phyloP scores from a whole-genome alignment of 2,888 invertebrate species.

The Epistrophe eligans region DNA sequence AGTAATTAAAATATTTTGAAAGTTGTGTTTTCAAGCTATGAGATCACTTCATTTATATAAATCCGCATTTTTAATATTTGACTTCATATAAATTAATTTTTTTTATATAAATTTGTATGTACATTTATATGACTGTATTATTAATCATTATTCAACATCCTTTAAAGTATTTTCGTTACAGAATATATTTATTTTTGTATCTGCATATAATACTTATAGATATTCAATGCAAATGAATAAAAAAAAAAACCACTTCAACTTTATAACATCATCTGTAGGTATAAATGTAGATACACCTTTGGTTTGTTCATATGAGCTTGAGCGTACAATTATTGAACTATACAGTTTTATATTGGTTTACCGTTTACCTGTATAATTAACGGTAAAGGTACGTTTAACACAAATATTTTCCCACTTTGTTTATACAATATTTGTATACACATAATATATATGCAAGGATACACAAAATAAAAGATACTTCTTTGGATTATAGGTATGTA shows the following conservation, averaged over 20 bases:
- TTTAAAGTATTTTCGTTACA: not conserved
- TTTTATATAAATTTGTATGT: no score
- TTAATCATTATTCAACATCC: not conserved
- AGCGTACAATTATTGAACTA: no score
- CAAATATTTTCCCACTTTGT: not conserved
- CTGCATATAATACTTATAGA: not conserved
- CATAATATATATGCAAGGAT: no score
- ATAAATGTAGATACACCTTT: not conserved
- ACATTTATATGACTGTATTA: no score
- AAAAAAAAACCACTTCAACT: conserved; percentile 1
- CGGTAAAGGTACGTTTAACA: conserved; percentile 12
- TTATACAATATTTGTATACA: not conserved
- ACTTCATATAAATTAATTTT: no score
- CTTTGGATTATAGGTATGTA: not conserved
- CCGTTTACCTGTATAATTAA: conserved; percentile 27
- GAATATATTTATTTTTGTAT: not conserved
- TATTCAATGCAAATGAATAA: conserved; percentile 4
- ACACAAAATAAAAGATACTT: not conserved
- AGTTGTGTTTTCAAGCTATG: no score
- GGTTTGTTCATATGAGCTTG: not conserved
- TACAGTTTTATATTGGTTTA: not conserved
- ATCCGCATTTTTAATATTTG: no score
- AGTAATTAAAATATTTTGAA: no score
- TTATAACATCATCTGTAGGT: conserved; percentile 15
- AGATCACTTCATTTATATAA: no score